These are phyloP conservation scores for Aurelia sp. DNA, from an alignment of 30 jellyfish, hydroid and myxozoan genomes.

Conservation along the genomic window DNA sequence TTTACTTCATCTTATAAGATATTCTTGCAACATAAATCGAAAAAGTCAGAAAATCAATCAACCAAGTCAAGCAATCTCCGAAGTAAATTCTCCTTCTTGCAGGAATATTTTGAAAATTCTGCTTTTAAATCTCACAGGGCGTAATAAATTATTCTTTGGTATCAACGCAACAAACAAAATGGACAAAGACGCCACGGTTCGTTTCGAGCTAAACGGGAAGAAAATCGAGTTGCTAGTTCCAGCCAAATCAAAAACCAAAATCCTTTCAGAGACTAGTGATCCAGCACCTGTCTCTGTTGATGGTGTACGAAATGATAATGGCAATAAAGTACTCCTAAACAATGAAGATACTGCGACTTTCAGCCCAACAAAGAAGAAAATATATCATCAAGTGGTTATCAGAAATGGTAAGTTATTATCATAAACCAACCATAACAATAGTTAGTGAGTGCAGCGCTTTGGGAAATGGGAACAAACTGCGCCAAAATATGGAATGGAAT, in stretches of 20 bases:
- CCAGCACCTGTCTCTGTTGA: neutral
- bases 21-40: no score
- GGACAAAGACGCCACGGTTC: neutral
- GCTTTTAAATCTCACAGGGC: neutral
- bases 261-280: neutral
- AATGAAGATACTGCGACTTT: neutral
- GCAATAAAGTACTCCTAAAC: neutral
- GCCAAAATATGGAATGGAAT: no score
- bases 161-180: neutral
- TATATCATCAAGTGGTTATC: neutral
- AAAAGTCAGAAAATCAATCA: no score
- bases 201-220: neutral
- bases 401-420: neutral
- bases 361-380: neutral
- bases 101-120: no score
- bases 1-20: no score
- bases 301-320: neutral
- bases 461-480: no score
- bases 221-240: neutral
- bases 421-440: no score
- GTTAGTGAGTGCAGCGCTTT: no score
- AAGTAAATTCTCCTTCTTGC: no score
- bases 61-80: no score
- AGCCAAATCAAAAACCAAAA: neutral
- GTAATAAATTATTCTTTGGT: neutral